Evolutionary conservation across 2,888 invertebrate genomes (phyloP).

Genomic region (Emmelina monodactyla): DNA sequence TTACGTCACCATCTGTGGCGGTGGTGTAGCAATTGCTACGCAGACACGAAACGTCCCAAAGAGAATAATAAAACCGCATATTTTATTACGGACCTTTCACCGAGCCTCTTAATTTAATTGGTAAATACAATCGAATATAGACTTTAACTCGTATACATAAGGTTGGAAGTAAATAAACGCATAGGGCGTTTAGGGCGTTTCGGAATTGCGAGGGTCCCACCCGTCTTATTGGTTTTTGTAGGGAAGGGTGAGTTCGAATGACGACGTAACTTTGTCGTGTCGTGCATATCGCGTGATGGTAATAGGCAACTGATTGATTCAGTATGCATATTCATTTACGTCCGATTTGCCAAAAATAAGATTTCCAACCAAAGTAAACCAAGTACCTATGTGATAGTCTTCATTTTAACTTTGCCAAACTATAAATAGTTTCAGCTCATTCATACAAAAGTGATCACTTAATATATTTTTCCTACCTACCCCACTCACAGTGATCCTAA

Average conservation of each 20-base stretch:
- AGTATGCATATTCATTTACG: no score
- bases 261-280: constrained; percentile 42
- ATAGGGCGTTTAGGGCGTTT: constrained; percentile 38
- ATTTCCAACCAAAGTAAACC: no score
- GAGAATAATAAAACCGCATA: constrained; percentile 28
- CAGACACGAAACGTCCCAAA: constrained; percentile 3
- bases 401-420: no score
- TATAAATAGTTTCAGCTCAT: no score
- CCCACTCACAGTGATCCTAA: no score
- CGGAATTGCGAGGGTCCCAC: constrained; percentile 26
- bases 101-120: constrained; percentile 26
- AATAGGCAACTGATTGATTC: no score
- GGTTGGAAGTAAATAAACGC: constrained; percentile 19
- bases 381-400: no score
- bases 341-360: no score
- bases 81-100: constrained; percentile 37
- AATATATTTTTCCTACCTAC: no score
- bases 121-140: constrained; percentile 16
- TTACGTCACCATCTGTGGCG: constrained; percentile 6
- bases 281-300: constrained; percentile 25
- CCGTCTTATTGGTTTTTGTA: constrained; percentile 59
- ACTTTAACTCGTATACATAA: constrained; percentile 1
- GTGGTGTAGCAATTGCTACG: constrained; percentile 1
- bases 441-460: no score
- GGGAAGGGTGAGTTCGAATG: constrained; percentile 42